Conservation (phyloP, 2,797 vertebrate genomes). For the Sciurus carolinensis region DNA sequence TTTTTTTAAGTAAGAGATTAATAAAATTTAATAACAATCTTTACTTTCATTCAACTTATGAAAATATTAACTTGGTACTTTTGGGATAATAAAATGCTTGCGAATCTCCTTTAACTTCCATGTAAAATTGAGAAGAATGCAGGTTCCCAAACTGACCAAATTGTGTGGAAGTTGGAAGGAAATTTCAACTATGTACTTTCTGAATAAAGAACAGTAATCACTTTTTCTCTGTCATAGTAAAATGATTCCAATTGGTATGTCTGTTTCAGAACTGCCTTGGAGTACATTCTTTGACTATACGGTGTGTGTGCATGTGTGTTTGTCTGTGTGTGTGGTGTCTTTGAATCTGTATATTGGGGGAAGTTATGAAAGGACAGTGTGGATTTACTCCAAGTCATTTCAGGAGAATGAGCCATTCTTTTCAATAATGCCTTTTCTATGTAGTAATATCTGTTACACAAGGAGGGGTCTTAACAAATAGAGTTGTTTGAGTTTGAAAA, state of each 20-base stretch:
- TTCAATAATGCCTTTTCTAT: not conserved
- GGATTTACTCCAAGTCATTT: not conserved
- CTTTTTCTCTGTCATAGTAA: conserved; percentile 17
- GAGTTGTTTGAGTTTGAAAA: not conserved
- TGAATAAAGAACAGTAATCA: not conserved
- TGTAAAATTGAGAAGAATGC: conserved; percentile 12
- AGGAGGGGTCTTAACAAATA: not conserved
- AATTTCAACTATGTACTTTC: not conserved
- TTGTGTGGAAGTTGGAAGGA: conserved; percentile 30
- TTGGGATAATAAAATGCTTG: not conserved
- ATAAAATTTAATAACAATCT: not conserved
- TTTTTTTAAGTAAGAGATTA: not conserved
- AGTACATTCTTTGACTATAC: not conserved
- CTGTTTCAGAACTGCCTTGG: not conserved
- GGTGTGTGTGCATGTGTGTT: not conserved
- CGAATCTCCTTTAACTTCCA: not conserved
- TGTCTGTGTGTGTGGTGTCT: not conserved
- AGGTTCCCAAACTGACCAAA: not conserved
- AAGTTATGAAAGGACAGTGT: not conserved
- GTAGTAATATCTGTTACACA: conserved; percentile 42
- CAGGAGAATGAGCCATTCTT: not conserved
- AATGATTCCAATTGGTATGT: not conserved
- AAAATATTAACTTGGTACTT: conserved; percentile 17
- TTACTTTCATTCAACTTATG: conserved; percentile 53
- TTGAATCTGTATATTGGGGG: not conserved